phyloP scores from a whole-genome alignment of 2,888 invertebrate species.

The Drosophila merina region DNA sequence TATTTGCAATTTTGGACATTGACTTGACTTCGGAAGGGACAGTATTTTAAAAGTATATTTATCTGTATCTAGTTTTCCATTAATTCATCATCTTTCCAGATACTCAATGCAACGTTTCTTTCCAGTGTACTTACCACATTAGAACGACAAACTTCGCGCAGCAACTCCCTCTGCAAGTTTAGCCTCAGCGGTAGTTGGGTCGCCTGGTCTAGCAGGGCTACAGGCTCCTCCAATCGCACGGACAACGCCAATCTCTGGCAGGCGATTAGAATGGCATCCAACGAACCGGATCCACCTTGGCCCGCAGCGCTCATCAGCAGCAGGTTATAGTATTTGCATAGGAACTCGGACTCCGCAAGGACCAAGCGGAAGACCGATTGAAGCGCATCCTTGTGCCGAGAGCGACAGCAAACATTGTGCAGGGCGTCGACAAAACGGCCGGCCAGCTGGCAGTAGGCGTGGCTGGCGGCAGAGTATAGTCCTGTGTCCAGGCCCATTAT shows the following conservation, averaged over 20 bases:
- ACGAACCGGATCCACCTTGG: constrained; percentile 44
- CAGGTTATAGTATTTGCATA: constrained; percentile 81
- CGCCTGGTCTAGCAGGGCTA: constrained; percentile 67
- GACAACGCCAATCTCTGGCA: constrained; percentile 79
- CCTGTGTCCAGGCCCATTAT: constrained; percentile 49
- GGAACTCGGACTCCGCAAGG: constrained; percentile 81
- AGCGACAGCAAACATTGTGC: constrained; percentile 79
- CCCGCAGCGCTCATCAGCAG: constrained; percentile 62
- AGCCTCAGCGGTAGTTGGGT: constrained; percentile 60
- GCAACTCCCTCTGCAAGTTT: constrained; percentile 72
- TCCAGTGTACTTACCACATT: constrained; percentile 54
- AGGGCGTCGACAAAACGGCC: constrained; percentile 81
- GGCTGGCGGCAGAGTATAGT: constrained; percentile 20
- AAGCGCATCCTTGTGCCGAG: constrained; percentile 79
- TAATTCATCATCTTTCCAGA: too few species aligned
- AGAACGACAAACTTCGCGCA: constrained; percentile 80
- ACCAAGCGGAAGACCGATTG: constrained; percentile 80
- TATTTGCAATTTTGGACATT: too few species aligned
- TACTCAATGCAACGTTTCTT: too few species aligned
- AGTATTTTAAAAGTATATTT: too few species aligned
- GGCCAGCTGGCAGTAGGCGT: constrained; percentile 77
- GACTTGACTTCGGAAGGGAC: too few species aligned
- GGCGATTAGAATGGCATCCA: constrained; percentile 69
- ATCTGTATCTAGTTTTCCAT: too few species aligned
- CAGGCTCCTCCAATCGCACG: constrained; percentile 79